Conservation (phyloP, 2,797 vertebrate species). For the Lacerta agilis region DNA sequence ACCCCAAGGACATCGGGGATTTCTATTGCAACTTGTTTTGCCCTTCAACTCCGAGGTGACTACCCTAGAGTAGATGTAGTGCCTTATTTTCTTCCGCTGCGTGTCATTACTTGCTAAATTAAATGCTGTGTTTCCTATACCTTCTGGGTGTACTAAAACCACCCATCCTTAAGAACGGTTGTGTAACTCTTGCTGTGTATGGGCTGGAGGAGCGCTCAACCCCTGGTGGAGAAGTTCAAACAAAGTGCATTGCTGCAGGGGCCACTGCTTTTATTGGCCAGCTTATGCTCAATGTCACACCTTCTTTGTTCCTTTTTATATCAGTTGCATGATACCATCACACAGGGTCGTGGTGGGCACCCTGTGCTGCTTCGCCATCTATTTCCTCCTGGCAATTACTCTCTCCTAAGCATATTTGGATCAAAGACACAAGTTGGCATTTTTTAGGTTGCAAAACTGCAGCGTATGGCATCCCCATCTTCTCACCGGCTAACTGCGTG, state of each 20-base stretch:
- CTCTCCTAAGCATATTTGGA: conserved; percentile 46
- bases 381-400: conserved; percentile 38
- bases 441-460: conserved; percentile 60
- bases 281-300: conserved; percentile 60
- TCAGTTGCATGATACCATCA: conserved; percentile 15
- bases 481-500: conserved; percentile 38
- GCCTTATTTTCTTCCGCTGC: not conserved
- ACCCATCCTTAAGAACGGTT: not conserved
- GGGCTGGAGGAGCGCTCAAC: conserved; percentile 37
- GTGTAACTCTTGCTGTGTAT: conserved; percentile 19
- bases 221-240: conserved; percentile 48
- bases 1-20: not conserved
- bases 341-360: conserved; percentile 23
- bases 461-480: conserved; percentile 33
- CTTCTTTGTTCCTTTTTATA: not conserved
- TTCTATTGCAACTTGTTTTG: conserved; percentile 13
- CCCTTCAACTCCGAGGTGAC: conserved; percentile 2
- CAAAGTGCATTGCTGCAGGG: conserved; percentile 61
- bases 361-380: not conserved
- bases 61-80: not conserved
- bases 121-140: conserved; percentile 39
- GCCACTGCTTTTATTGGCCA: conserved; percentile 62
- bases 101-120: conserved; percentile 14
- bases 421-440: conserved; percentile 43
- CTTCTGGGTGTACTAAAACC: conserved; percentile 44